Evolutionary conservation across 2,888 invertebrate species (phyloP).

Genomic region (Galerucella nymphaeae): DNA sequence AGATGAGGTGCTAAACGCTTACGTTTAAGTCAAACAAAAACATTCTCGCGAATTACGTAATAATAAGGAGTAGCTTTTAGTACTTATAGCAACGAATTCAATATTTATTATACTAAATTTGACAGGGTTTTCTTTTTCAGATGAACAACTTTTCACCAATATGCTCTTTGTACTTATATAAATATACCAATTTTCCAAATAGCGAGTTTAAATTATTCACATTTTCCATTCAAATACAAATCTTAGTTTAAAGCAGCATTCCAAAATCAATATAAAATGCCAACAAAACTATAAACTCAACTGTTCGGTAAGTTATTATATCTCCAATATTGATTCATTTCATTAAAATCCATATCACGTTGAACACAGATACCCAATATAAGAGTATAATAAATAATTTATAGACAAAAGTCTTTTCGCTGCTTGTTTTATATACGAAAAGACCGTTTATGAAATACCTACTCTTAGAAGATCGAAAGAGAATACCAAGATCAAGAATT

Average conservation of each 20-base stretch:
- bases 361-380: conserved; percentile 8
- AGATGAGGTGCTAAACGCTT: background rate
- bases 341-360: conserved; percentile 9
- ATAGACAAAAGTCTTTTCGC: conserved; percentile 11
- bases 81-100: background rate
- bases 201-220: background rate
- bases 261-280: background rate
- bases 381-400: conserved; percentile 17
- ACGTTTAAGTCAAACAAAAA: background rate
- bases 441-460: background rate
- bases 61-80: background rate
- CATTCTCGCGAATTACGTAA: background rate
- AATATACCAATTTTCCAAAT: too few species aligned
- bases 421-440: conserved; percentile 1
- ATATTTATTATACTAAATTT: too few species aligned
- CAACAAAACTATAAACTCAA: conserved; percentile 2
- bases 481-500: background rate
- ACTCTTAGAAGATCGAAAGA: background rate
- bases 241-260: background rate
- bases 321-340: background rate
- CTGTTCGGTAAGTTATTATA: background rate
- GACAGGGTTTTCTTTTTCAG: too few species aligned
- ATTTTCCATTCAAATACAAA: background rate
- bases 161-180: too few species aligned
- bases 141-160: too few species aligned